These are phyloP conservation scores for Candidula unifasciata DNA, from an alignment of 2,888 invertebrate genomes.

Conservation along the genomic window DNA sequence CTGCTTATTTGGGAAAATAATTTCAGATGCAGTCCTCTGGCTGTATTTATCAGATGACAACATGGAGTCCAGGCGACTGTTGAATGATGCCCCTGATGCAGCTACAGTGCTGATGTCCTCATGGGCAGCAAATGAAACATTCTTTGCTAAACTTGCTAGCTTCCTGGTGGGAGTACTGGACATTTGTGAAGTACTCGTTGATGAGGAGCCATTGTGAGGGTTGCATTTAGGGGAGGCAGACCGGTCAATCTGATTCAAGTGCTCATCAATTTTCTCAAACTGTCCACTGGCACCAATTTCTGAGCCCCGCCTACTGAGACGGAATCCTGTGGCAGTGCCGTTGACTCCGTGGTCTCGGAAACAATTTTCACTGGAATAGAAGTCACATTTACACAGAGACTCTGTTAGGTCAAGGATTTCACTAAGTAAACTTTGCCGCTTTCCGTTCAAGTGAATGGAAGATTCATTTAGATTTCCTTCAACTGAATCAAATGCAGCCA, in stretches of 20 bases:
- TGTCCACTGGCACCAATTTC: neutral
- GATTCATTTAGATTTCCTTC: conserved; percentile 41
- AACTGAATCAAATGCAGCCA: conserved; percentile 55
- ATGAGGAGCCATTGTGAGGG: neutral
- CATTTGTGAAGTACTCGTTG: neutral
- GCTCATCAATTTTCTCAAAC: neutral
- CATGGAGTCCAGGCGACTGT: neutral
- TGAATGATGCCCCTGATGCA: neutral
- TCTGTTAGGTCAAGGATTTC: conserved; percentile 56
- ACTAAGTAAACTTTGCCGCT: conserved; percentile 53
- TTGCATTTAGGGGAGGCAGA: neutral
- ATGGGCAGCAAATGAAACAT: conserved; percentile 46
- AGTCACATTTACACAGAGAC: conserved; percentile 55
- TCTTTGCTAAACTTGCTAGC: conserved; percentile 27
- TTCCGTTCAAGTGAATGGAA: neutral
- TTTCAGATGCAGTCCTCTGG: conserved; percentile 30
- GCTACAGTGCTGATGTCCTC: neutral
- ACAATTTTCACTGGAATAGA: conserved; percentile 45
- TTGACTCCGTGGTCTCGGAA: neutral
- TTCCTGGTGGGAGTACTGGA: conserved; percentile 21
- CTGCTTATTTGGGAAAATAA: neutral
- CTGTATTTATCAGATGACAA: conserved; percentile 12
- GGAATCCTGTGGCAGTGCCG: neutral
- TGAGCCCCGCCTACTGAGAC: neutral
- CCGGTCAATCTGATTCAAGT: neutral